Conservation (phyloP, 2,888 invertebrate species). For the Nomada lathburiana region DNA sequence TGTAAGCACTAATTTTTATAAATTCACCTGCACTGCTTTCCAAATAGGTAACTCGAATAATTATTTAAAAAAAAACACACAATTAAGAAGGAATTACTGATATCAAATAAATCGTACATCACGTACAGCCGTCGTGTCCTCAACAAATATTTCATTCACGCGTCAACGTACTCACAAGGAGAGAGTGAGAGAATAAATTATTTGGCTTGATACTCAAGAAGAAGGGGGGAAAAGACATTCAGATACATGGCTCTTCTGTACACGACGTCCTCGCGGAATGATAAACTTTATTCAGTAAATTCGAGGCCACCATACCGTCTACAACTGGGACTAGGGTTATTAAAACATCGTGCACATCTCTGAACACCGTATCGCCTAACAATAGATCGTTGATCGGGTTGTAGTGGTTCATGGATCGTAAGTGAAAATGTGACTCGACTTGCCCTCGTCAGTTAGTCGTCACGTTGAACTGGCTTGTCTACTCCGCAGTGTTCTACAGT, state of each 20-base stretch:
- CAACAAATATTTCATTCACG: slow-evolving; percentile 5
- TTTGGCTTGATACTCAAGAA: slow-evolving; percentile 45
- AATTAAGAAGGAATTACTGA: neutral
- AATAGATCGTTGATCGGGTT: slow-evolving; percentile 38
- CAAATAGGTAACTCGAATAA: no score
- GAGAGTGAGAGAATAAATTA: slow-evolving; percentile 44
- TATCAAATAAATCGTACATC: neutral
- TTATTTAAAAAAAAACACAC: no score
- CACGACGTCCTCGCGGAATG: slow-evolving; percentile 53
- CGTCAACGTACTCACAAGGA: slow-evolving; percentile 21
- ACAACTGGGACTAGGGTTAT: slow-evolving; percentile 59
- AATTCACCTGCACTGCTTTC: no score
- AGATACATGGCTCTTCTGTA: slow-evolving; percentile 32
- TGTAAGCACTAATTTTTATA: no score
- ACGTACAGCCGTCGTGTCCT: slow-evolving; percentile 25
- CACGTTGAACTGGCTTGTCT: neutral
- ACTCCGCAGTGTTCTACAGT: neutral
- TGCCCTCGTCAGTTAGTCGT: slow-evolving; percentile 3
- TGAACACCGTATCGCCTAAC: slow-evolving; percentile 51
- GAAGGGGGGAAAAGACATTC: slow-evolving; percentile 47
- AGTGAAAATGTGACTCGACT: slow-evolving; percentile 33
- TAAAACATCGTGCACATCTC: slow-evolving; percentile 63
- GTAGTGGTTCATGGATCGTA: slow-evolving; percentile 5
- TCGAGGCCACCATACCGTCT: slow-evolving; percentile 70
- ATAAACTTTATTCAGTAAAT: slow-evolving; percentile 71